Evolutionary conservation across 2,888 invertebrate genomes (phyloP).

Genomic region (Drosophila siamana): DNA sequence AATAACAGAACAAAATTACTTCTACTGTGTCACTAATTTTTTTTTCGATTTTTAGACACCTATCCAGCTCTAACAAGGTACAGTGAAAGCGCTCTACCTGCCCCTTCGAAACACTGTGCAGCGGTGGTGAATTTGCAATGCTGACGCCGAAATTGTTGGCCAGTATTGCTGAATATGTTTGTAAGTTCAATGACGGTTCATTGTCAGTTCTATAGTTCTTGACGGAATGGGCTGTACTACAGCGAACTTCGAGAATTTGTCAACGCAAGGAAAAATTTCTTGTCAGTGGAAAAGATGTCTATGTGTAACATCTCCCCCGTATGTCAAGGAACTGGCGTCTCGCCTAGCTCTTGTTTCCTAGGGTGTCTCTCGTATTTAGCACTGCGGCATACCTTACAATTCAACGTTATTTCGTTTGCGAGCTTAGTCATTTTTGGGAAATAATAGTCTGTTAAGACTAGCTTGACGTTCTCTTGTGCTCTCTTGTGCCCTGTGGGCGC

Average conservation of each 20-base stretch:
- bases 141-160: constrained; percentile 22
- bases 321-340: neutral
- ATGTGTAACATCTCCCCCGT: constrained; percentile 13
- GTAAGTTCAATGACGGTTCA: constrained; percentile 21
- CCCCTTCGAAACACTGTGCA: constrained; percentile 25
- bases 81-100: constrained; percentile 13
- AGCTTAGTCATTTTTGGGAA: neutral
- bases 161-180: constrained; percentile 16
- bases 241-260: constrained; percentile 8
- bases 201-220: constrained; percentile 20
- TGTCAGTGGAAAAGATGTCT: constrained; percentile 13
- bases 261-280: constrained; percentile 7
- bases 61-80: constrained; percentile 6
- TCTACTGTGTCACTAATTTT: too few species aligned
- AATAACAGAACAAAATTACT: too few species aligned
- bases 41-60: too few species aligned
- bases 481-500: neutral
- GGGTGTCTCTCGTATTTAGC: neutral
- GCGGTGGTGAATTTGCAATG: constrained; percentile 28
- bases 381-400: neutral
- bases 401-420: neutral
- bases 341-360: neutral
- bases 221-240: constrained; percentile 10
- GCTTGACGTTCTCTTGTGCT: neutral
- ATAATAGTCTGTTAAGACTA: neutral